Percentiles rank a stretch among this genome's conserved stretches.
Evolutionary conservation across 2,113 vertebrate genomes (phyloP).

Genomic region (Perognathus longimembris): DNA sequence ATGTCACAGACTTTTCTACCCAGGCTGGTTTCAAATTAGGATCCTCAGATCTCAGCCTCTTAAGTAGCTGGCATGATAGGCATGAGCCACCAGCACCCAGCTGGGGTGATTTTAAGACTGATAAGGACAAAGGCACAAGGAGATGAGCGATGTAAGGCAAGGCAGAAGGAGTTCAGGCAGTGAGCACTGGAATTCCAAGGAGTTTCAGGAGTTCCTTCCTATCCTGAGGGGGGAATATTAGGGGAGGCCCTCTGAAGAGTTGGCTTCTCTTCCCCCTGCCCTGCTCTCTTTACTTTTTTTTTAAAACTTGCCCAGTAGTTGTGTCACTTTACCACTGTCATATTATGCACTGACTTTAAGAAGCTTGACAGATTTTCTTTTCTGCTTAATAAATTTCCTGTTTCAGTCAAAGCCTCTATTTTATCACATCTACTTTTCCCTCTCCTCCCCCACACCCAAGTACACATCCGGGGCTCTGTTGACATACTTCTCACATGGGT

Average conservation of each 20-base stretch:
- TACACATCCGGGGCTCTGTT: conserved; percentile 35
- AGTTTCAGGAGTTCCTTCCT: background rate
- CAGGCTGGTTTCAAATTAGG: too few relatives aligned
- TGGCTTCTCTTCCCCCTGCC: background rate
- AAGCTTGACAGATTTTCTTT: background rate
- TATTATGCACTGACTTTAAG: background rate
- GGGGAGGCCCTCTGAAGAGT: background rate
- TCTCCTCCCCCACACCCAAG: background rate
- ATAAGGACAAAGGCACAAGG: background rate
- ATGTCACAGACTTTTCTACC: too few relatives aligned
- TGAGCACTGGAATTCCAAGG: background rate
- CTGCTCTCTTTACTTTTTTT: background rate
- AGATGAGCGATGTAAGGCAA: background rate
- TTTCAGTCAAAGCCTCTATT: conserved; percentile 49
- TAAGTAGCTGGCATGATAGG: too few relatives aligned
- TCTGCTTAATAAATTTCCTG: conserved; percentile 48
- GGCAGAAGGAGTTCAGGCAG: background rate
- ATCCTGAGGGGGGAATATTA: background rate
- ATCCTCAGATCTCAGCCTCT: too few relatives aligned
- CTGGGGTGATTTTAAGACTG: background rate
- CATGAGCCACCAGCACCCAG: background rate
- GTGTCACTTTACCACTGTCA: background rate
- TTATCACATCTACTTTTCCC: conserved; percentile 16
- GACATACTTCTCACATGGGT: conserved; percentile 12
- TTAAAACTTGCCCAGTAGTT: background rate